Base-by-base conservation (phyloP, 2,797 vertebrate genomes). In the Fistularia commersonii region DNA sequence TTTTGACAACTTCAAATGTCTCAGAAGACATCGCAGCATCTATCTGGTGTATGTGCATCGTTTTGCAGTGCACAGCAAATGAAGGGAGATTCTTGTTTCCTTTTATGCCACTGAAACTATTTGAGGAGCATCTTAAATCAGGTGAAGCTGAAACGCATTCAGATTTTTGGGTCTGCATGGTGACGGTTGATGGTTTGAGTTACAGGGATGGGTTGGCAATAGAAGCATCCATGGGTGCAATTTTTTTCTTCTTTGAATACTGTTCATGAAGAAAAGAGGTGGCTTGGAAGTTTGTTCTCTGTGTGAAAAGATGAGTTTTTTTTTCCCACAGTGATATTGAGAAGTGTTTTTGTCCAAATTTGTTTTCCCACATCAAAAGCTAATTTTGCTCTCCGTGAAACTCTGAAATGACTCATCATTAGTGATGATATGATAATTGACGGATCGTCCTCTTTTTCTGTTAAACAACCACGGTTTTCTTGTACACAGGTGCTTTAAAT, bases 361-460 rank as follows among this genome's bases (percentile, higher is more conserved):
- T 45, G 38, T 54, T 64, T 49, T 65, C 68, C 89, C 89, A 90
- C 90, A 90, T 90, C 85, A 91, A 91, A 90, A 75, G 37, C 11
- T 52, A 66, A 66, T 79, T 77, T 73, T 64, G 58, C 54, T 67
- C 32, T 44, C 62, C 79, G 57, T 76, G 80, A 84, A 85, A 85
- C 68, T 64, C 57, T 59, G 57, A 83, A 74, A 84, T 90, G 87
- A 90, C 64, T 90, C 87, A 87, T 78, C 67, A 13, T 33, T 59
- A 64, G 67, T 76, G 52, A 68, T 32, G 60, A 69, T 48, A 3
- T 13, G 55, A n/a, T n/a, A n/a, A n/a, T 64, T 34, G 41, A 74
- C 67, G 41, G 8, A 45, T 72, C 69, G 54, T 60, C 67, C 31
- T 9, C 53, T 66, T 69, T 51, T 37, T 37, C 52, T 5, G 10